phyloP scores from a whole-genome alignment of 2,888 invertebrate genomes.

The Euzetes globulus region DNA sequence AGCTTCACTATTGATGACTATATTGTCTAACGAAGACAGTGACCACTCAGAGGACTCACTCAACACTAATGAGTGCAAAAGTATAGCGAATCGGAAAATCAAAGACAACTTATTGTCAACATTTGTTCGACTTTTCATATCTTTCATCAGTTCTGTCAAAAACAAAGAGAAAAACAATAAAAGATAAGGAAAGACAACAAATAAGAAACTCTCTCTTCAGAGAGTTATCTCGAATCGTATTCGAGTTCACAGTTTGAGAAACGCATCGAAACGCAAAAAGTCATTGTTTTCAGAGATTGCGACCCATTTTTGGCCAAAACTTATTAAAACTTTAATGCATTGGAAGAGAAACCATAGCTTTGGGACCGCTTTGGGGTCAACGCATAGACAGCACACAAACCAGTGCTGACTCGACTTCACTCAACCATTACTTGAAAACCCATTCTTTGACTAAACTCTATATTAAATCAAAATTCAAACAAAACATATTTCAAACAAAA shows the following conservation, averaged over 20 bases:
- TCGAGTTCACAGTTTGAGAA: background rate
- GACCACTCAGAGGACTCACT: background rate
- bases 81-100: background rate
- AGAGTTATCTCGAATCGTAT: background rate
- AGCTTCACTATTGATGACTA: background rate
- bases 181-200: background rate
- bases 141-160: slow-evolving; percentile 15
- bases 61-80: background rate
- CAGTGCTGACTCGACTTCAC: background rate
- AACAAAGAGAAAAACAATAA: slow-evolving; percentile 17
- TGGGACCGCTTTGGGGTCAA: background rate
- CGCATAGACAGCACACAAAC: background rate
- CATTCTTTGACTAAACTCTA: background rate
- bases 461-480: background rate
- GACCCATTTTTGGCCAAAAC: background rate
- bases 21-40: background rate
- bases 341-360: too few species aligned
- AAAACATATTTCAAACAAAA: background rate
- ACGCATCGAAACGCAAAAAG: too few species aligned
- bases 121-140: slow-evolving; percentile 4
- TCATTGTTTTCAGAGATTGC: background rate
- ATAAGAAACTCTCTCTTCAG: background rate
- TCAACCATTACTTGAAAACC: background rate
- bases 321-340: too few species aligned
- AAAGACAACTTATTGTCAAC: slow-evolving; percentile 18